Base-by-base conservation (phyloP, 1,140 invertebrate species). In the Augochlora pura region DNA sequence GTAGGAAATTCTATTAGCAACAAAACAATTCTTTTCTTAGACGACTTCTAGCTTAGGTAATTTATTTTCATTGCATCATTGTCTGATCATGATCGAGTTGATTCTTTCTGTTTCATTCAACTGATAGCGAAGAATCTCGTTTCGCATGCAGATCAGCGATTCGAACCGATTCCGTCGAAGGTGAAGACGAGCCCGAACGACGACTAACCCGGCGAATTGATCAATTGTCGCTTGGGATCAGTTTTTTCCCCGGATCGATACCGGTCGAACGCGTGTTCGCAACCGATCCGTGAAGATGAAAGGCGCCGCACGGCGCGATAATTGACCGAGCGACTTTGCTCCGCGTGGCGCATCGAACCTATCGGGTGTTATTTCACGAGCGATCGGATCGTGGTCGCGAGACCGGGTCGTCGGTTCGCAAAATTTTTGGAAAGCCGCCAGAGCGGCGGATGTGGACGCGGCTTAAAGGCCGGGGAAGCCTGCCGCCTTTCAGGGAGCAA, bases 351-450 rank as follows among this genome's bases (percentile, higher is more conserved):
- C 10, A 46, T 46, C 12, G 42, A 46, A 46, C 42, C 10, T 14
- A 46, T 14, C 2, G 42, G 10, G 12, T 46, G 42, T 46, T 46
- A 46, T 46, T 14, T 46, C 12, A 46, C 42, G 10, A 12, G 39
- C 39, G 9, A 42, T 42, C 9, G 6, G 2, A 0, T 42, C 39
- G 42, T 46, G 12, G 9, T 2, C 42, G 42, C 21, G 52, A 57
- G 21, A 52, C 16, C 49, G 14, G 27, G 25, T 46, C 60, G 65
- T 49, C 27, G 42, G 16, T n/a, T 46, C 32, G 18, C 21, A 82
- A 66, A 82, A 84, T 88, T 83, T 88, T 82, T 88, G 87, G 86
- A 88, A 68, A 75, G 39, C 67, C 75, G 88, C 87, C 87, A 89
- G 80, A 32, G 32, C 4, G 77, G 82, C 84, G 86, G 82, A 88